Evolutionary conservation across 2,888 invertebrate genomes (phyloP).

Genomic region (Osmoderma eremita): DNA sequence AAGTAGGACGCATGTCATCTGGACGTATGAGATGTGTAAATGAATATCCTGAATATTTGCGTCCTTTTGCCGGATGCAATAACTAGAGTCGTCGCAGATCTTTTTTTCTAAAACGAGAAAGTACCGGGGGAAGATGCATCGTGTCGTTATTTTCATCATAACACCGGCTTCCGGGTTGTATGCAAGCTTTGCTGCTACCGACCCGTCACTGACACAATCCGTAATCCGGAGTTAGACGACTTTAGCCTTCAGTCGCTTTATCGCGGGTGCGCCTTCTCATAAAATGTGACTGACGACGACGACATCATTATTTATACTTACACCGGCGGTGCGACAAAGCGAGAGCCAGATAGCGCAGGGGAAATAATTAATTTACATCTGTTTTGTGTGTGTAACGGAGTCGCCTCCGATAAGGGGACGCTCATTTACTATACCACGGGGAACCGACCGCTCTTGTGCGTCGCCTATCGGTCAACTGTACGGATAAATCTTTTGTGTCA

Average conservation of each 20-base stretch:
- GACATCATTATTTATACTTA: slow-evolving; percentile 34
- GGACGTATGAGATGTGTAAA: too few relatives aligned
- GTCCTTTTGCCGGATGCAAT: too few relatives aligned
- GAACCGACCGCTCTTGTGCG: not conserved
- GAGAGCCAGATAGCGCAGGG: slow-evolving; percentile 6
- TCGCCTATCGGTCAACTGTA: slow-evolving; percentile 12
- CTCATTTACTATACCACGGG: slow-evolving; percentile 27
- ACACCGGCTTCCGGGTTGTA: too few relatives aligned
- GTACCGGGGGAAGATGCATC: too few relatives aligned
- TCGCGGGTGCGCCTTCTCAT: slow-evolving; percentile 23
- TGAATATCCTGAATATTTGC: too few relatives aligned
- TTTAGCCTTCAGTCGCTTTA: slow-evolving; percentile 16
- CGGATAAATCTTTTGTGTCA: slow-evolving; percentile 32
- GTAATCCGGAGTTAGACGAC: slow-evolving; percentile 22
- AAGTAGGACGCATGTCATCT: too few relatives aligned
- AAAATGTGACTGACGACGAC: slow-evolving; percentile 10
- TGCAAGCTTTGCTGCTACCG: too few relatives aligned
- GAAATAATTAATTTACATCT: slow-evolving; percentile 37
- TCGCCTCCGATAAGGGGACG: slow-evolving; percentile 28
- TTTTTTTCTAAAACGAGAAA: too few relatives aligned
- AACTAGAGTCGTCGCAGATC: too few relatives aligned
- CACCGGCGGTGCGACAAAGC: slow-evolving; percentile 19
- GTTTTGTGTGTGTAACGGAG: slow-evolving; percentile 15
- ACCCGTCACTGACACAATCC: slow-evolving; percentile 2
- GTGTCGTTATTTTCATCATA: too few relatives aligned